Evolutionary conservation across 2,113 vertebrate genomes (phyloP).

Genomic region (Sturnus vulgaris): DNA sequence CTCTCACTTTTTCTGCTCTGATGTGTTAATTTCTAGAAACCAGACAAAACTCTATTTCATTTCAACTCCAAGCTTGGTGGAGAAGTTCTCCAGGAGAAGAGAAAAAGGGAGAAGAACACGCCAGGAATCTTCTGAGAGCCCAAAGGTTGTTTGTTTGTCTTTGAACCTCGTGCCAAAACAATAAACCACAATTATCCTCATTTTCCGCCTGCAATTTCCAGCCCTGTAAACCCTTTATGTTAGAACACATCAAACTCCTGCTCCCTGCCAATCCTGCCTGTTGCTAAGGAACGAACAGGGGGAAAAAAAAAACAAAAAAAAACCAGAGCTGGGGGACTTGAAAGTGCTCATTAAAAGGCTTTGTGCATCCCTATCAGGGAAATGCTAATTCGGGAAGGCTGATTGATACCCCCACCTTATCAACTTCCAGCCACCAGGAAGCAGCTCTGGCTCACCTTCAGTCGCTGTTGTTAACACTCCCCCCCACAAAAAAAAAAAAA

Average conservation of each 20-base stretch:
- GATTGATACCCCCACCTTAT: slow-evolving; percentile 64
- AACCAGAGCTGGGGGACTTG: slow-evolving; percentile 46
- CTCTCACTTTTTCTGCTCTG: not conserved
- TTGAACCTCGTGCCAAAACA: slow-evolving; percentile 63
- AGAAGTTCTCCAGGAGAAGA: not conserved
- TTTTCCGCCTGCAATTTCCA: slow-evolving; percentile 55
- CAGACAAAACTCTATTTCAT: not conserved
- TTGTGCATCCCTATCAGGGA: slow-evolving; percentile 67
- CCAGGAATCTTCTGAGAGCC: slow-evolving; percentile 27
- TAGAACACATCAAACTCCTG: slow-evolving; percentile 63
- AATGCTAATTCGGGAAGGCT: slow-evolving; percentile 69
- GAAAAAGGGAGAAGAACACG: not conserved
- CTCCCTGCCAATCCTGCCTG: slow-evolving; percentile 67
- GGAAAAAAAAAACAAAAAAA: slow-evolving; percentile 55
- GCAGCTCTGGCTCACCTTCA: slow-evolving; percentile 30
- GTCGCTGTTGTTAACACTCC: not conserved
- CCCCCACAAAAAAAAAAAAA: not conserved
- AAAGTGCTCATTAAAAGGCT: slow-evolving; percentile 74
- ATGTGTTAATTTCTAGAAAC: slow-evolving; percentile 27
- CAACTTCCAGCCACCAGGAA: slow-evolving; percentile 51
- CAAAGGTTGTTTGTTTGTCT: slow-evolving; percentile 64
- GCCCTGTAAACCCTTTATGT: slow-evolving; percentile 61
- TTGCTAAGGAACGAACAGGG: slow-evolving; percentile 77
- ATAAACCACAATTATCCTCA: slow-evolving; percentile 66
- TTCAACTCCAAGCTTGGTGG: not conserved